A percentile compares a stretch with the other conserved stretches of the same genome.
Evolutionary conservation across 2,797 vertebrate species (phyloP).

Genomic region (Sardinella longiceps): DNA sequence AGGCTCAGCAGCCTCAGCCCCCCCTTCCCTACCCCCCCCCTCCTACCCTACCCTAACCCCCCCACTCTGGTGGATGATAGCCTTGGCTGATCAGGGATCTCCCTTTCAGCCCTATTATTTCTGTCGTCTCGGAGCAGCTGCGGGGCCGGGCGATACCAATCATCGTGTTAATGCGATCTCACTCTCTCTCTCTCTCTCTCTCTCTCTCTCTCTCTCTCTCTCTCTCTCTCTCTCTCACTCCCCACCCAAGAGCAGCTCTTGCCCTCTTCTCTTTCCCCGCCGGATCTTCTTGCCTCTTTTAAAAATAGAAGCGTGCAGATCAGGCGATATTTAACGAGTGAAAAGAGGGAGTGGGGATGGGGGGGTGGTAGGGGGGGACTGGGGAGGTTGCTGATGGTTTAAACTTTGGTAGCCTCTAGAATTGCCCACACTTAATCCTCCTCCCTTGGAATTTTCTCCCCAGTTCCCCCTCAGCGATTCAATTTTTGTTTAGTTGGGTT

Average conservation of each 20-base stretch:
- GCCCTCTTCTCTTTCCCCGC: conserved; percentile 45
- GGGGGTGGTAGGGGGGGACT: conserved; percentile 30
- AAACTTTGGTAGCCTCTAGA: conserved; percentile 51
- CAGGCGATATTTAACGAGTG: conserved; percentile 53
- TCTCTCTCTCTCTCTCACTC: conserved; percentile 26
- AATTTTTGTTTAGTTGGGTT: not conserved
- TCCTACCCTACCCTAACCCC: not conserved
- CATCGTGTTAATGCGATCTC: conserved; percentile 25
- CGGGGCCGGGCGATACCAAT: conserved; percentile 28
- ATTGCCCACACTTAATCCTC: conserved; percentile 12
- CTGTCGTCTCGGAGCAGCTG: conserved; percentile 30
- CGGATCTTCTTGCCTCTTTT: conserved; percentile 52
- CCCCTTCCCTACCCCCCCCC: not conserved
- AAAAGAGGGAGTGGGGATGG: too few species aligned
- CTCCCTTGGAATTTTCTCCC: conserved; percentile 34
- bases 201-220: conserved; percentile 18
- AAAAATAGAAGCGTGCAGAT: conserved; percentile 54
- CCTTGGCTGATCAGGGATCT: conserved; percentile 12
- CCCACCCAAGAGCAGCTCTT: conserved; percentile 37
- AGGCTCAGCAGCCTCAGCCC: not conserved
- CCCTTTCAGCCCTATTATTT: not conserved
- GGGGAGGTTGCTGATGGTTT: conserved; percentile 30
- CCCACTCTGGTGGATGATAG: not conserved
- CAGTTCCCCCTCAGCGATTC: not conserved
- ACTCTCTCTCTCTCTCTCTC: conserved; percentile 27